Base-by-base conservation (phyloP, 2,888 invertebrate species). In the Gymnoscelis rufifasciata region DNA sequence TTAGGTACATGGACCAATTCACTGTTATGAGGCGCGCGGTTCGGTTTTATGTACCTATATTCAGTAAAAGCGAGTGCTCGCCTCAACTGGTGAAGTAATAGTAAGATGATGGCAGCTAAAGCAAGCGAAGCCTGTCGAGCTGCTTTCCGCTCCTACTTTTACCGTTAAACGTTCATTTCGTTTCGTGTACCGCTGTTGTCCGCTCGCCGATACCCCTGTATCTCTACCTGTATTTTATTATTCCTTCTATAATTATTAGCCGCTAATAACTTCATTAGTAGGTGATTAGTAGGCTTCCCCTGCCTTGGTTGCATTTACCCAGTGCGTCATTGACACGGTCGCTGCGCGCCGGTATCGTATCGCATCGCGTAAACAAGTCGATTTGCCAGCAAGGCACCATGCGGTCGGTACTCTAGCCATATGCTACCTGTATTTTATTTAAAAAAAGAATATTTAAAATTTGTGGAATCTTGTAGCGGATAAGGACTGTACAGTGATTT, bases 161-260 rank as follows among this genome's bases (percentile, higher is more conserved):
- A 88, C 87, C 84, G 88, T 87, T 87, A 84, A 64, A 69, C 82
- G 77, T 78, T 84, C 87, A 87, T 87, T 87, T 87, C 75, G 71
- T 74, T 80, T 77, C 60, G 73, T 75, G 76, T 71, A 71, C 73
- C 73, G 70, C 68, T 77, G 75, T 74, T 69, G 80, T 65, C 68
- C 68, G 70, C 74, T 71, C 78, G 78, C 73, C 66, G 65, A 59
- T 61, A 56, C 60, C 66, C 66, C 24, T 19, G 30, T 38, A 41
- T 44, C 49, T 45, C 53, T 67, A 63, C 65, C 56, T 57, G 59
- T 15, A 1, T 23, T 19, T 35, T 55, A 62, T 56, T 54, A 29
- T 35, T 7, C 68, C 62, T 54, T 70, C 60, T 55, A 68, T 75
- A 74, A 78, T 77, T 74, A 5, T 19, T n/a, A n/a, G n/a, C n/a